Conservation (phyloP, 2,797 vertebrate species). For the Harpagifer antarcticus region DNA sequence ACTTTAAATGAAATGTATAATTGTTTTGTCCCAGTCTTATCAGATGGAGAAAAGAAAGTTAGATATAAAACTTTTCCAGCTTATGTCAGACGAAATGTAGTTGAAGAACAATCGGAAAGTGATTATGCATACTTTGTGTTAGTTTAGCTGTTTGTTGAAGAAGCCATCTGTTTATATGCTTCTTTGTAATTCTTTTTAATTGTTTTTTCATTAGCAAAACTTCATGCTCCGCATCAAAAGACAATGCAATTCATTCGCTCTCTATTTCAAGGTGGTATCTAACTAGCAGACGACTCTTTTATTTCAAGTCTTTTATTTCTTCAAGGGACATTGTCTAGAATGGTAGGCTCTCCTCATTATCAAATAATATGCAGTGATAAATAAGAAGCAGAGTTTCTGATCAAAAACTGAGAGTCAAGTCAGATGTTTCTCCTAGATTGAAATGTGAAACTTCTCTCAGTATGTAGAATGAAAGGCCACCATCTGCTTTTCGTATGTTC, state of each 20-base stretch:
- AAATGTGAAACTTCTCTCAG: conserved; percentile 78
- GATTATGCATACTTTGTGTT: conserved; percentile 62
- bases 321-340: conserved; percentile 76
- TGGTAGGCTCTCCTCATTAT: conserved; percentile 74
- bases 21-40: conserved; percentile 24
- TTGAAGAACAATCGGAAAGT: conserved; percentile 60
- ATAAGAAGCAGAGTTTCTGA: conserved; percentile 76
- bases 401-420: conserved; percentile 79
- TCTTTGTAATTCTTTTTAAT: conserved; percentile 75
- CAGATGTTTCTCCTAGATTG: conserved; percentile 77
- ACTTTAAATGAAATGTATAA: background rate
- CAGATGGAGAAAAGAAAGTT: conserved; percentile 56
- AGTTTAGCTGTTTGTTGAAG: conserved; percentile 66
- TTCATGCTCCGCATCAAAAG: conserved; percentile 78
- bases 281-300: conserved; percentile 79
- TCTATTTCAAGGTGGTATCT: conserved; percentile 77
- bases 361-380: conserved; percentile 78
- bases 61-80: conserved; percentile 61
- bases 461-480: conserved; percentile 77
- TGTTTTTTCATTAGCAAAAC: conserved; percentile 79
- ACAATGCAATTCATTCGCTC: conserved; percentile 76
- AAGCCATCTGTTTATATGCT: conserved; percentile 79
- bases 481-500: conserved; percentile 84
- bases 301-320: conserved; percentile 82
- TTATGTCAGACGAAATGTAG: conserved; percentile 61